These are phyloP conservation scores for Marasmarcha lunaedactyla DNA, from an alignment of 2,888 invertebrate genomes.

Conservation along the genomic window DNA sequence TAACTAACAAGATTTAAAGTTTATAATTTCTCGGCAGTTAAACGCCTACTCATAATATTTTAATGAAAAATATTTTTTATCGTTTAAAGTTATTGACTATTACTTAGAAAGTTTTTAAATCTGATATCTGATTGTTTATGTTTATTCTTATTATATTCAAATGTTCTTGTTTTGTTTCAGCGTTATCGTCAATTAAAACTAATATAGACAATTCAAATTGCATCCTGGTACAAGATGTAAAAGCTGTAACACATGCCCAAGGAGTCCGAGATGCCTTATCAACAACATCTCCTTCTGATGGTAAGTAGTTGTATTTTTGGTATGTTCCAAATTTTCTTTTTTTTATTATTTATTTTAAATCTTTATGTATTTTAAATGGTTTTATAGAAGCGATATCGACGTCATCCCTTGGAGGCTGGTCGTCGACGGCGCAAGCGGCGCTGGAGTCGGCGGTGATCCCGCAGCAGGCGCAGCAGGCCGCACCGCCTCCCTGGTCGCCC, in stretches of 20 bases:
- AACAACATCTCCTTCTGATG: conserved; percentile 61
- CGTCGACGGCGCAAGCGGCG: conserved; percentile 65
- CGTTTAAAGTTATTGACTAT: too few relatives aligned
- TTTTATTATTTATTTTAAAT: conserved; percentile 1
- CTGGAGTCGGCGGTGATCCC: conserved; percentile 70
- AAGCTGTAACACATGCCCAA: conserved; percentile 89
- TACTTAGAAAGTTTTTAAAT: neutral
- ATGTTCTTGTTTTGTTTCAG: conserved; percentile 68
- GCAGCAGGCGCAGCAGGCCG: conserved; percentile 79
- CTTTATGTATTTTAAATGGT: too few relatives aligned
- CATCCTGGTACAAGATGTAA: conserved; percentile 89
- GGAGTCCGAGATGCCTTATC: conserved; percentile 79
- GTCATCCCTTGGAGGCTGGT: conserved; percentile 58
- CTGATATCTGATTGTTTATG: neutral
- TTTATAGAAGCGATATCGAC: conserved; percentile 75
- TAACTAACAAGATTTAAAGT: conserved; percentile 30
- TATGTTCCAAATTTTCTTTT: neutral
- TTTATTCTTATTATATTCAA: conserved; percentile 1
- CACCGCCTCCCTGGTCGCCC: conserved; percentile 82
- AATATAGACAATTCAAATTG: conserved; percentile 90
- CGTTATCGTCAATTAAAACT: conserved; percentile 91
- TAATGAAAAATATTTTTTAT: neutral
- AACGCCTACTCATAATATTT: conserved; percentile 4
- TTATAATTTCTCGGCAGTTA: conserved; percentile 23
- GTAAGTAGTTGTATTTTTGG: conserved; percentile 31